phyloP scores from a whole-genome alignment of 2,797 vertebrate species.

The Acrossocheilus fasciatus region DNA sequence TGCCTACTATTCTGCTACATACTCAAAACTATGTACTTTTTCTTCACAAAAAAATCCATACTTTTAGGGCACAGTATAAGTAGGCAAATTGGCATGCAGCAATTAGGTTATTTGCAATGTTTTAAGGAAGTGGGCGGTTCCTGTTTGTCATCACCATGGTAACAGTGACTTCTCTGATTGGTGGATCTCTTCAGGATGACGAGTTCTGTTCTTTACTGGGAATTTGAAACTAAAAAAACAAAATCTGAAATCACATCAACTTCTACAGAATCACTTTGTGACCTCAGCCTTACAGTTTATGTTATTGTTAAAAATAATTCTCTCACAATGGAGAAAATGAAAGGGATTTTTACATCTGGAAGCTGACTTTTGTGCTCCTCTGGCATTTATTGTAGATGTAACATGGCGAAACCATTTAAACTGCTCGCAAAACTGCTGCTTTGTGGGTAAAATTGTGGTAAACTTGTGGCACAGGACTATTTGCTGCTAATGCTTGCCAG shows the following conservation, averaged over 20 bases:
- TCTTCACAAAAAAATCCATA: no score
- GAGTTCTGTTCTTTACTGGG: not conserved
- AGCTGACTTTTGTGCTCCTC: not conserved
- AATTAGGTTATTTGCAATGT: not conserved
- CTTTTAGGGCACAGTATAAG: no score
- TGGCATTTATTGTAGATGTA: constrained; percentile 34
- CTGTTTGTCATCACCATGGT: not conserved
- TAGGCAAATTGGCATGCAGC: no score
- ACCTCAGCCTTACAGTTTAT: not conserved
- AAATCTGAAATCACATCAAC: not conserved
- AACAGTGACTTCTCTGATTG: no score
- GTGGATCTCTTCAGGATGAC: not conserved
- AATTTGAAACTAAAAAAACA: not conserved
- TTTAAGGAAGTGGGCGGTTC: not conserved
- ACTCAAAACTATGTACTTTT: no score
- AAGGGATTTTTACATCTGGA: not conserved
- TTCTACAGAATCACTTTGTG: not conserved
- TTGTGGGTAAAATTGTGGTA: not conserved
- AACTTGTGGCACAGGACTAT: not conserved
- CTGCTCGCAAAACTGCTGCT: not conserved
- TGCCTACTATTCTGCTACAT: no score
- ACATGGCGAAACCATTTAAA: constrained; percentile 51
- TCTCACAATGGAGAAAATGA: not conserved
- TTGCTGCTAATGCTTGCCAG: constrained; percentile 21
- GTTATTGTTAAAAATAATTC: not conserved